These are phyloP conservation scores for Laodelphax striatellus DNA, from an alignment of 1,140 invertebrate genomes.

Conservation along the genomic window DNA sequence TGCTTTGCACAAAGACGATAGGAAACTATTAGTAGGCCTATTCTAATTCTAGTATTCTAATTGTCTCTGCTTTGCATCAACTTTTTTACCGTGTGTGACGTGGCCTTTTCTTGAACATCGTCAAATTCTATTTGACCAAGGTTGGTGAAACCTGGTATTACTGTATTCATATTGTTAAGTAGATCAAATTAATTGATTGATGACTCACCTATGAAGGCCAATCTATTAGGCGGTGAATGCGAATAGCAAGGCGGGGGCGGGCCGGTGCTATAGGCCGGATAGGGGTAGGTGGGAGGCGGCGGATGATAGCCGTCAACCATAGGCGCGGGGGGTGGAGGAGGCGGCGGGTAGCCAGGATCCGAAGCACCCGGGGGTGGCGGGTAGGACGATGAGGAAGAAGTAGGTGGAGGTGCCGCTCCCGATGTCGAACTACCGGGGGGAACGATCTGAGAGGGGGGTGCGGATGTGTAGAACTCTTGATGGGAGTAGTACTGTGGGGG, in stretches of 20 bases:
- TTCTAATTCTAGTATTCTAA: no score
- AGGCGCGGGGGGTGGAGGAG: slow-evolving; percentile 38
- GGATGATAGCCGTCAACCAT: slow-evolving; percentile 47
- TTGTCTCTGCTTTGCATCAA: no score
- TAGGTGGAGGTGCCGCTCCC: slow-evolving; percentile 32
- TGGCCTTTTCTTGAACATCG: no score
- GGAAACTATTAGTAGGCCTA: no score
- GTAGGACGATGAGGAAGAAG: slow-evolving; percentile 26
- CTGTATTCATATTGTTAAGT: no score
- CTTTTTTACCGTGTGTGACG: no score
- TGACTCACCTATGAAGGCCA: slow-evolving; percentile 32
- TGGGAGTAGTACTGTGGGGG: slow-evolving; percentile 29
- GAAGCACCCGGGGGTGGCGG: slow-evolving; percentile 30
- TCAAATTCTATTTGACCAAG: no score
- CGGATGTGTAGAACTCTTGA: slow-evolving; percentile 23
- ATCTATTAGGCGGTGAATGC: slow-evolving; percentile 49
- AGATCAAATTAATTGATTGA: no score
- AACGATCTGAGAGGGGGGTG: slow-evolving; percentile 19
- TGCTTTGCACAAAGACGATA: no score
- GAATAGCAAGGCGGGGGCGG: slow-evolving; percentile 52
- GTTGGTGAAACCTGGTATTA: no score
- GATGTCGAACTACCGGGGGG: neutral
- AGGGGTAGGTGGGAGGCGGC: slow-evolving; percentile 29
- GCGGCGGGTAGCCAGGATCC: slow-evolving; percentile 26
- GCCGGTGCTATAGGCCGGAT: slow-evolving; percentile 38